Evolutionary conservation across 2,113 vertebrate genomes (phyloP).

Genomic region (Gallinago media): DNA sequence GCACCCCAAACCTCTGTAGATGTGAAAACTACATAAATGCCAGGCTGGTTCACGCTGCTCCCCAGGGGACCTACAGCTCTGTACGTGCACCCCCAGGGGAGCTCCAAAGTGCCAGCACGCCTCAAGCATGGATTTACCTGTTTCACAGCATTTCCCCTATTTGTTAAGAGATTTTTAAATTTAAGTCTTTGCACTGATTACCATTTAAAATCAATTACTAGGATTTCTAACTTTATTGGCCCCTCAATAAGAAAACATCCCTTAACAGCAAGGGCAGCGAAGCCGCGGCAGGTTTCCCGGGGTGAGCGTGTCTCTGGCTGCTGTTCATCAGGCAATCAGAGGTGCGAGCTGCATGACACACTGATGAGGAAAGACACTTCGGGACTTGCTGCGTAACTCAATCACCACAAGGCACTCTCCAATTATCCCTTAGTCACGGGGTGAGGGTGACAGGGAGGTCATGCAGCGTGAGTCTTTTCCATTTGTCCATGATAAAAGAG

Average conservation of each 20-base stretch:
- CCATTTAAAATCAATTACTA: background rate
- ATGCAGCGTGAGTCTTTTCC: background rate
- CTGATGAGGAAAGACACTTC: background rate
- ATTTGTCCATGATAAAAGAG: background rate
- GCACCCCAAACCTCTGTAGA: background rate
- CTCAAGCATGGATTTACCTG: background rate
- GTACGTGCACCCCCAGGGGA: accelerated
- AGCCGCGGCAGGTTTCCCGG: background rate
- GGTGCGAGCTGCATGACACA: background rate
- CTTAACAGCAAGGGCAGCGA: background rate
- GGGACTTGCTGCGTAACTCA: background rate
- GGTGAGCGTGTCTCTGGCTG: background rate
- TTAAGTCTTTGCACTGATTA: background rate
- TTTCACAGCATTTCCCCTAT: background rate
- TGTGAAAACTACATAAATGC: accelerated
- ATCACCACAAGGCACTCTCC: background rate
- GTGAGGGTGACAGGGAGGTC: background rate
- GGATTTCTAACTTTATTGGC: background rate
- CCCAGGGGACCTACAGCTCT: background rate
- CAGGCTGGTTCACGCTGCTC: background rate
- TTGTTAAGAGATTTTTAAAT: background rate
- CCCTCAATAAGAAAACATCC: background rate
- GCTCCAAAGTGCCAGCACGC: accelerated
- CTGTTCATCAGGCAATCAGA: background rate
- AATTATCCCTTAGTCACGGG: background rate